phyloP scores from a whole-genome alignment of 2,888 invertebrate species.

The Pecten maximus region DNA sequence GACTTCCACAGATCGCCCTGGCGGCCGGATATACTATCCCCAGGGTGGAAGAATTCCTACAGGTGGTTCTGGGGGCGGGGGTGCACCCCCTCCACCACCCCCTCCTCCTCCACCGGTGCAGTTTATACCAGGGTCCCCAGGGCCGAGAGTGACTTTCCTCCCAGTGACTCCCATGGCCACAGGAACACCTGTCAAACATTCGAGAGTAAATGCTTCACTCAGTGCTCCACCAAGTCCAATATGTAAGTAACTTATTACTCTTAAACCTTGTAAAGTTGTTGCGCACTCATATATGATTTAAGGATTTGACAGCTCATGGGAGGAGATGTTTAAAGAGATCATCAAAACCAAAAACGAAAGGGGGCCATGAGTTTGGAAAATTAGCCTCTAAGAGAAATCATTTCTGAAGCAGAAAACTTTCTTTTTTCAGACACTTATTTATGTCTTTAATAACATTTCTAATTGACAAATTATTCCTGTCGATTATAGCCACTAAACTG shows the following conservation, averaged over 20 bases:
- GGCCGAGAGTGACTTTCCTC: slow-evolving; percentile 59
- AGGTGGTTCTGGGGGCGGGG: slow-evolving; percentile 54
- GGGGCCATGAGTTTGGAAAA: too few relatives aligned
- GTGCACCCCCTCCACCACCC: slow-evolving; percentile 52
- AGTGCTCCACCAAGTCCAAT: slow-evolving; percentile 72
- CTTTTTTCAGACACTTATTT: too few relatives aligned
- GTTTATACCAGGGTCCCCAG: slow-evolving; percentile 56
- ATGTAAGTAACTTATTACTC: slow-evolving; percentile 64
- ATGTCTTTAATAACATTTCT: too few relatives aligned
- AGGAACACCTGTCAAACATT: slow-evolving; percentile 70
- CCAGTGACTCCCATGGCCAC: slow-evolving; percentile 72
- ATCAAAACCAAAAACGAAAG: too few relatives aligned
- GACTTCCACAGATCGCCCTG: slow-evolving; percentile 59
- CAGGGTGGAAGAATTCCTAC: slow-evolving; percentile 55
- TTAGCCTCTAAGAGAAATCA: too few relatives aligned
- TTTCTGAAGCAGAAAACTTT: too few relatives aligned
- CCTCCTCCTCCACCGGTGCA: slow-evolving; percentile 53
- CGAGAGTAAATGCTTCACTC: slow-evolving; percentile 57
- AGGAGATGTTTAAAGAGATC: background rate
- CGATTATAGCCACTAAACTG: too few relatives aligned
- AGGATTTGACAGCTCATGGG: background rate
- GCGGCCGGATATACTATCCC: slow-evolving; percentile 63
- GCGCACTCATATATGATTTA: background rate
- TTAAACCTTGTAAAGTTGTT: background rate
- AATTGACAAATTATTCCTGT: too few relatives aligned